These are phyloP conservation scores for Drosophila micromelanica DNA, from an alignment of 1,140 invertebrate genomes.

Conservation along the genomic window DNA sequence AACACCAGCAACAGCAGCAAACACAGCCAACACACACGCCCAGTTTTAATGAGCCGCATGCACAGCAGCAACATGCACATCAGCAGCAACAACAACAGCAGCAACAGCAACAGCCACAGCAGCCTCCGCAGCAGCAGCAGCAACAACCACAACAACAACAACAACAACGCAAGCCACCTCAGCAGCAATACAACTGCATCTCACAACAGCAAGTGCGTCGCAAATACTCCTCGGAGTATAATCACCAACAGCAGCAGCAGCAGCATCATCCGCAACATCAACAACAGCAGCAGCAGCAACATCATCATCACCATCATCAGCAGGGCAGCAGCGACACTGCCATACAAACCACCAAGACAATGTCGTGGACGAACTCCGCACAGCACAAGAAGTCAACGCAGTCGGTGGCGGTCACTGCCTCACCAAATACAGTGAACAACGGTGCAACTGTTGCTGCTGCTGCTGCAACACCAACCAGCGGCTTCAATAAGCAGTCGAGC, in stretches of 20 bases:
- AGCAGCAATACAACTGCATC: constrained; percentile 62
- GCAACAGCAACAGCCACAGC: not conserved
- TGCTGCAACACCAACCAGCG: not conserved
- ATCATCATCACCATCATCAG: constrained; percentile 63
- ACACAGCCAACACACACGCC: constrained; percentile 31
- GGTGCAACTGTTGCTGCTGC: constrained; percentile 31
- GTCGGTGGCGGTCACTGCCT: constrained; percentile 80
- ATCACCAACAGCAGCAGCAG: constrained; percentile 41
- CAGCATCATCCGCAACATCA: constrained; percentile 11
- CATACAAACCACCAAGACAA: constrained; percentile 76
- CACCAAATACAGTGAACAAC: constrained; percentile 71
- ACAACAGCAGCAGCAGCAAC: constrained; percentile 25
- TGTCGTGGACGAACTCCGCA: constrained; percentile 81
- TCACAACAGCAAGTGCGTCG: constrained; percentile 61
- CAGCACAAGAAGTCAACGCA: constrained; percentile 82
- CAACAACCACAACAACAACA: constrained; percentile 56
- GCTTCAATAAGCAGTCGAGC: constrained; percentile 27
- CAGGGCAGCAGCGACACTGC: constrained; percentile 68
- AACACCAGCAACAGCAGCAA: constrained; percentile 44
- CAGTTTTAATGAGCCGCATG: constrained; percentile 24
- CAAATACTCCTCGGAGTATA: constrained; percentile 74
- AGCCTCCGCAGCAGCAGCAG: constrained; percentile 46
- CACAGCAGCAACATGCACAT: constrained; percentile 34
- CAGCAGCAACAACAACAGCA: constrained; percentile 31
- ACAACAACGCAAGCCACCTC: constrained; percentile 60